Evolutionary conservation across 2,113 vertebrate genomes (phyloP).

Genomic region (Tympanuchus pallidicinctus): DNA sequence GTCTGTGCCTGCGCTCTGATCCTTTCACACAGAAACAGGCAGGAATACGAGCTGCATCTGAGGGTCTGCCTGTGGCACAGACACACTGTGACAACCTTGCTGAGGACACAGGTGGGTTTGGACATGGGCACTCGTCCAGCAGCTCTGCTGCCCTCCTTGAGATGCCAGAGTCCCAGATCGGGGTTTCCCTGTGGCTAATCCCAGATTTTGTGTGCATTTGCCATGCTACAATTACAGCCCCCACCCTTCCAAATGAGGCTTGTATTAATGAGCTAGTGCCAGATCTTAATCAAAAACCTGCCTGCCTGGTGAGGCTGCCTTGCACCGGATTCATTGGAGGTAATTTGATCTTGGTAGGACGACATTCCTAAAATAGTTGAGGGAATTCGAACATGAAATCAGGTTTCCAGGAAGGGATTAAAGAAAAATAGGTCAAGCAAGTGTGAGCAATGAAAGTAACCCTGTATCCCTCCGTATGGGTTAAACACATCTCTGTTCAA

Average conservation of each 20-base stretch:
- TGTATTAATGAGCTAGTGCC: slow-evolving; percentile 36
- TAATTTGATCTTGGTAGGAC: slow-evolving; percentile 60
- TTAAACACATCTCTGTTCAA: background rate
- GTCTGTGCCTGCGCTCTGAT: background rate
- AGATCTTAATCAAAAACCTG: slow-evolving; percentile 15
- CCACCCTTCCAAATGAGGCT: slow-evolving; percentile 2
- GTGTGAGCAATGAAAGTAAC: slow-evolving; percentile 58
- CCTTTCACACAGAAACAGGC: slow-evolving; percentile 15
- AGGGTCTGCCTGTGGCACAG: no score
- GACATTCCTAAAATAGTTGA: slow-evolving; percentile 74
- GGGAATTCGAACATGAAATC: slow-evolving; percentile 73
- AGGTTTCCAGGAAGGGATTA: slow-evolving; percentile 69
- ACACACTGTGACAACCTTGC: no score
- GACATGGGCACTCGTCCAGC: no score
- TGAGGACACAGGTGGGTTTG: no score
- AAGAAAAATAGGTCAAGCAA: slow-evolving; percentile 65
- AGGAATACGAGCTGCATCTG: background rate
- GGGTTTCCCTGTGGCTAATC: background rate
- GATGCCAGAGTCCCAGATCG: no score
- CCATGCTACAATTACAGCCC: background rate
- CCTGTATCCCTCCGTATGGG: background rate
- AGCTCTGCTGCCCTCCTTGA: no score
- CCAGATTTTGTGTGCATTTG: background rate
- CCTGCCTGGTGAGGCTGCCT: slow-evolving; percentile 16
- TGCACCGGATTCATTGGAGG: slow-evolving; percentile 23